A percentile compares a stretch with the other conserved stretches of the same genome.
Conservation (phyloP, 2,888 invertebrate species). For the Tachina fera region DNA sequence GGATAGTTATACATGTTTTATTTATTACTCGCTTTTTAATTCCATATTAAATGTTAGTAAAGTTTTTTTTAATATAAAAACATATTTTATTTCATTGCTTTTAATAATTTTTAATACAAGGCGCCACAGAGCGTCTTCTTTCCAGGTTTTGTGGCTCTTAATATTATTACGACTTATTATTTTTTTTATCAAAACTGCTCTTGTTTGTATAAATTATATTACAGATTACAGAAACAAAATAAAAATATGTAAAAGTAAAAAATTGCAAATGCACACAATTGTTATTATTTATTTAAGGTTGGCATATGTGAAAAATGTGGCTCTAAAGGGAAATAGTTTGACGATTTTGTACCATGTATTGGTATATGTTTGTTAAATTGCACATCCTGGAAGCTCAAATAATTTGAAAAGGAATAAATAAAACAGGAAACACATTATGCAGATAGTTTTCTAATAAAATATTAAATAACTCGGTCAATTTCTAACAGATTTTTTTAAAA, state of each 20-base stretch:
- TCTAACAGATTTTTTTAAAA: too few species aligned
- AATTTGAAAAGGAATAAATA: too few species aligned
- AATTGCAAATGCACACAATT: neutral
- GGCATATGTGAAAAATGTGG: too few species aligned
- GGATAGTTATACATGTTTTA: neutral
- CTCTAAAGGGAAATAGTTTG: too few species aligned
- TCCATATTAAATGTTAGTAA: slow-evolving; percentile 7
- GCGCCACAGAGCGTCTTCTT: slow-evolving; percentile 69
- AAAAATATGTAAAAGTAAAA: neutral
- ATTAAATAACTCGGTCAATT: too few species aligned
- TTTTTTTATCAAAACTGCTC: slow-evolving; percentile 45
- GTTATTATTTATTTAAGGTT: too few species aligned
- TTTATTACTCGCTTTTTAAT: slow-evolving; percentile 4
- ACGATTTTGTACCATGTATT: too few species aligned
- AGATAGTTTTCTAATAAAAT: too few species aligned
- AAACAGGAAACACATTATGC: too few species aligned
- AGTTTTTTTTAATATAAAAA: neutral
- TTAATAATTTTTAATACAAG: slow-evolving; percentile 46
- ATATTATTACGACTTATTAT: too few species aligned
- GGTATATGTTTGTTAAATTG: too few species aligned
- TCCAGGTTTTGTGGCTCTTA: slow-evolving; percentile 63
- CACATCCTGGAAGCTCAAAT: too few species aligned
- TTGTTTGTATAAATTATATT: slow-evolving; percentile 13
- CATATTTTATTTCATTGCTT: neutral
- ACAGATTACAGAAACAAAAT: neutral